A percentile compares a stretch with the other conserved stretches of the same genome.
Evolutionary conservation across 2,888 invertebrate species (phyloP).

Genomic region (Epinotia nisella): DNA sequence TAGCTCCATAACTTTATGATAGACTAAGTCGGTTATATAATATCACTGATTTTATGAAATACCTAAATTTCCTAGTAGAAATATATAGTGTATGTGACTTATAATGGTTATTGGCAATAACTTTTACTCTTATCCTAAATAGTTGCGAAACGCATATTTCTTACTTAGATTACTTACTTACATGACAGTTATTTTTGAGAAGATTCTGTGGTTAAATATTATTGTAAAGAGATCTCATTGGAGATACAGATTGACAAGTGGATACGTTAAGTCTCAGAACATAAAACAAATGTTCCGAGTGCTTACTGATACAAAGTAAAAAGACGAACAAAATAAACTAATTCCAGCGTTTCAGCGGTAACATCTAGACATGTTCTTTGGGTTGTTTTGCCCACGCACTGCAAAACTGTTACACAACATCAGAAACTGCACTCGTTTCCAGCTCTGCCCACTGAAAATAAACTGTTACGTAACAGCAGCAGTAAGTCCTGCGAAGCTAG

Average conservation of each 20-base stretch:
- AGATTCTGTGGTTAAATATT: too few species aligned
- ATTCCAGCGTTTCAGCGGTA: conserved; percentile 1
- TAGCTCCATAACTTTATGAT: not conserved
- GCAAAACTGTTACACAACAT: conserved; percentile 20
- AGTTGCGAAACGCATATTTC: not conserved
- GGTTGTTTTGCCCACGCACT: conserved; percentile 19
- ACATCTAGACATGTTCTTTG: conserved; percentile 15
- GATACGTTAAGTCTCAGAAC: too few species aligned
- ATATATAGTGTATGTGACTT: not conserved
- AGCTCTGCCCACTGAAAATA: conserved; percentile 27
- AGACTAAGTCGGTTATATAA: not conserved
- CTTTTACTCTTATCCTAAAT: not conserved
- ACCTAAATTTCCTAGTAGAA: not conserved
- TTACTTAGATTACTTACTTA: too few species aligned
- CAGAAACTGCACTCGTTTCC: conserved; percentile 20
- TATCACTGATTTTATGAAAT: too few species aligned
- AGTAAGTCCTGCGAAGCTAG: not conserved
- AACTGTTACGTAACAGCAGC: conserved; percentile 22
- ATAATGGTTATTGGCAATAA: not conserved
- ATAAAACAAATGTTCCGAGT: not conserved
- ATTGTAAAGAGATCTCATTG: too few species aligned
- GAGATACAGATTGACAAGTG: too few species aligned
- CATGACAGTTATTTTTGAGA: too few species aligned
- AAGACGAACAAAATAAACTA: not conserved
- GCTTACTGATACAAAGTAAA: not conserved